Percentiles rank a stretch among this genome's conserved stretches.
phyloP scores from a whole-genome alignment of 2,888 invertebrate species.

The Acheta domesticus region DNA sequence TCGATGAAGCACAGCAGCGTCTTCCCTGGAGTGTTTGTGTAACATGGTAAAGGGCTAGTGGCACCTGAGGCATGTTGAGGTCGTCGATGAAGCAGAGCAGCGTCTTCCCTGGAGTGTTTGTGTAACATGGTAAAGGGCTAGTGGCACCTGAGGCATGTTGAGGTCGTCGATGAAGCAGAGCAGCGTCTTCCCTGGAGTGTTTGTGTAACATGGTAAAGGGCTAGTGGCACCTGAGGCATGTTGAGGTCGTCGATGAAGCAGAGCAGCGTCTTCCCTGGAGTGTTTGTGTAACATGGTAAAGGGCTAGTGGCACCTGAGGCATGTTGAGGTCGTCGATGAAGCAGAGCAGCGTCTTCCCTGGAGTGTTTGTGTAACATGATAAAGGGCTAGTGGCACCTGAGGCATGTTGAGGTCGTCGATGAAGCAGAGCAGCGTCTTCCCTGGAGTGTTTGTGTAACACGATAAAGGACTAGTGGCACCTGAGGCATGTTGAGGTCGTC shows the following conservation, averaged over 20 bases:
- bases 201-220: too few relatives aligned
- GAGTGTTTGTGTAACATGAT: too few relatives aligned
- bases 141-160: conserved; percentile 80
- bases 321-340: conserved; percentile 95
- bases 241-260: conserved; percentile 94
- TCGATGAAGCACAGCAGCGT: conserved; percentile 86
- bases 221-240: conserved; percentile 71
- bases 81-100: conserved; percentile 89
- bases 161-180: conserved; percentile 90
- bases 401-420: conserved; percentile 97
- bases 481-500: conserved; percentile 95
- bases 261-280: conserved; percentile 84
- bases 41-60: too few relatives aligned
- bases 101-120: too few relatives aligned
- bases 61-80: conserved; percentile 87
- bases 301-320: conserved; percentile 67
- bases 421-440: conserved; percentile 84
- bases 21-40: too few relatives aligned
- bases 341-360: conserved; percentile 83
- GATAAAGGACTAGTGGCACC: conserved; percentile 52
- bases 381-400: conserved; percentile 55
- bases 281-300: too few relatives aligned
- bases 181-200: conserved; percentile 87
- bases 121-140: too few relatives aligned
- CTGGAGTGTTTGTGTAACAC: too few relatives aligned